Evolutionary conservation across 2,888 invertebrate genomes (phyloP), one percentile per base, ranked within the genome.

Genomic region (Frankliniella fusca): DNA sequence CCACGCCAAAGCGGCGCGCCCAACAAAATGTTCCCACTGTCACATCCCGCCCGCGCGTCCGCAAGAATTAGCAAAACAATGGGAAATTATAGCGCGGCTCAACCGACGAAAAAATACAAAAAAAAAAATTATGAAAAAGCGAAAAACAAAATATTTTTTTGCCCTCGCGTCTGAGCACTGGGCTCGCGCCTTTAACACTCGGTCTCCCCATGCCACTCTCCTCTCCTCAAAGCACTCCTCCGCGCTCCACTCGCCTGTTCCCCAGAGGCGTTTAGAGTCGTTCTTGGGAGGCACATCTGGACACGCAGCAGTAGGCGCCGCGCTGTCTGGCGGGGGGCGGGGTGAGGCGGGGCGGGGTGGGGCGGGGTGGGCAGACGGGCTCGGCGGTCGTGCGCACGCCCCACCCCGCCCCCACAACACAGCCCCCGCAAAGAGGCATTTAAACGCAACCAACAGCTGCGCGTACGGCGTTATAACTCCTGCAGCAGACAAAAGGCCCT

Each of bases 381-480:
- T 23, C n/a, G 23, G 70, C 23, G 20, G 54, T 38, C 15, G 5
- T 54, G 54, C 15, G 54, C 54, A 20, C 20, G 18, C 54, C 18
- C 20, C 54, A 15, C 54, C 15, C 54, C 15, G 54, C 20, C 54
- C 20, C 20, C 54, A 15, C 54, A 10, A 15, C 18, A 20, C 54
- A 15, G 54, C 54, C 54, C 7, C 54, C 20, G 54, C 54, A 18
- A 11, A 54, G 20, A 23, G 70, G 70, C 27, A 76, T 76, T 76
- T 76, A 76, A 76, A 76, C 70, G 70, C 70, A 11, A 27, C 70
- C 70, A 76, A 76, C 70, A 76, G 70, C 70, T 76, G 70, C 23
- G 23, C 70, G 54, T 18, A 12, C 15, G 54, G 61, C 61, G 61
- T 15, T 61, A 61, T 27, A 27, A 27, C 70, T 76, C 70, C 27